Evolutionary conservation across 2,797 vertebrate genomes (phyloP).

Genomic region (Malacoraja senta): DNA sequence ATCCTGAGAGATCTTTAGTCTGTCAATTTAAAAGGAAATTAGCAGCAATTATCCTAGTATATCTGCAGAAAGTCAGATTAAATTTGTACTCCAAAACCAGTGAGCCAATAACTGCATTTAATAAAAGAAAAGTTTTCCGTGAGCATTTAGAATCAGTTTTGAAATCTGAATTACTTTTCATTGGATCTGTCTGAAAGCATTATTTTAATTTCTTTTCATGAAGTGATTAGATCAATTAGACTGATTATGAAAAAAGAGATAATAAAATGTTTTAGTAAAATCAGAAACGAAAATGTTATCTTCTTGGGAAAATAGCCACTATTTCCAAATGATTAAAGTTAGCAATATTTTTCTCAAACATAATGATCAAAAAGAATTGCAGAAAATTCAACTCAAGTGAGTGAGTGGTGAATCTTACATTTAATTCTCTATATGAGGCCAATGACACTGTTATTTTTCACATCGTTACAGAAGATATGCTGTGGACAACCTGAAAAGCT

Average conservation of each 20-base stretch:
- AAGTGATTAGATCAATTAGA: not conserved
- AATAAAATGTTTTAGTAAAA: not conserved
- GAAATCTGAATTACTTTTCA: not conserved
- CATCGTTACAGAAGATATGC: not conserved
- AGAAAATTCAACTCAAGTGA: not conserved
- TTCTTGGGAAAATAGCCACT: not conserved
- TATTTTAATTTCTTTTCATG: not conserved
- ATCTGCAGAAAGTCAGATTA: not conserved
- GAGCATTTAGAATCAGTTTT: too few relatives aligned
- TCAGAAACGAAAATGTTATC: not conserved
- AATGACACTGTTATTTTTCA: not conserved
- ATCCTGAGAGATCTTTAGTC: not conserved
- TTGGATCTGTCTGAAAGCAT: not conserved
- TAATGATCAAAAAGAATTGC: not conserved
- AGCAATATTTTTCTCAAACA: not conserved
- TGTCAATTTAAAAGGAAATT: not conserved
- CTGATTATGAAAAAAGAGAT: not conserved
- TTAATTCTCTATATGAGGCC: slow-evolving; percentile 7
- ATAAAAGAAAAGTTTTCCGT: not conserved
- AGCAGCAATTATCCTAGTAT: not conserved
- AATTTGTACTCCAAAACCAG: not conserved
- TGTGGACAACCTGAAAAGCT: not conserved
- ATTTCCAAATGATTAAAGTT: not conserved
- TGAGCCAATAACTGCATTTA: not conserved
- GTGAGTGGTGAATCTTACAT: not conserved